These are phyloP conservation scores for Aspidiotus destructor DNA, from an alignment of 2,888 invertebrate species.

Conservation along the genomic window DNA sequence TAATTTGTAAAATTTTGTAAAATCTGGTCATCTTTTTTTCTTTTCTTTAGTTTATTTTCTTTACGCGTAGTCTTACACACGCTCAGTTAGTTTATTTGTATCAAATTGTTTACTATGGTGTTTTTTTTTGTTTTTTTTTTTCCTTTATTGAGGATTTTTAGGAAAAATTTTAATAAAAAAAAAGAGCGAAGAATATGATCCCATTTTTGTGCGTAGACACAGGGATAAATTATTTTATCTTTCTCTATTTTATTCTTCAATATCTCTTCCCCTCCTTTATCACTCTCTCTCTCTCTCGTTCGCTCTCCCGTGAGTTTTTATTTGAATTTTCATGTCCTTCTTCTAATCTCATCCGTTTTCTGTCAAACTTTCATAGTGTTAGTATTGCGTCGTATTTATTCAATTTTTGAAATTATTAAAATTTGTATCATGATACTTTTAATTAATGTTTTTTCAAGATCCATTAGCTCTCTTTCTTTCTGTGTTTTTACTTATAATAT, in stretches of 20 bases:
- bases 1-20: slow-evolving; percentile 24
- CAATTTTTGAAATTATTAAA: not conserved
- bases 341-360: slow-evolving; percentile 30
- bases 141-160: slow-evolving; percentile 5
- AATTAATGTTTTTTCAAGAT: not conserved
- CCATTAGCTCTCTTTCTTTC: not conserved
- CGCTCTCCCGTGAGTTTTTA: slow-evolving; percentile 34
- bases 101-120: slow-evolving; percentile 1
- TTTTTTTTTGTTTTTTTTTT: slow-evolving; percentile 7
- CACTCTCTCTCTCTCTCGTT: slow-evolving; percentile 15
- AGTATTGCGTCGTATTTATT: slow-evolving; percentile 1
- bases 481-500: not conserved
- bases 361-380: slow-evolving; percentile 32
- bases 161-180: not conserved
- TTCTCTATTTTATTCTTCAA: not conserved
- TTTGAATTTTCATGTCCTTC: slow-evolving; percentile 37
- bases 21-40: slow-evolving; percentile 25
- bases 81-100: slow-evolving; percentile 4
- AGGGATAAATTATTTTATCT: no score
- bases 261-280: slow-evolving; percentile 14
- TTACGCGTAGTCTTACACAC: slow-evolving; percentile 12
- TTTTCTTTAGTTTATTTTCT: slow-evolving; percentile 8
- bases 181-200: not conserved
- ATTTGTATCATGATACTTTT: not conserved
- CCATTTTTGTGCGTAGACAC: no score